phyloP scores from a whole-genome alignment of 2,797 vertebrate species.

The Pangasius djambal region DNA sequence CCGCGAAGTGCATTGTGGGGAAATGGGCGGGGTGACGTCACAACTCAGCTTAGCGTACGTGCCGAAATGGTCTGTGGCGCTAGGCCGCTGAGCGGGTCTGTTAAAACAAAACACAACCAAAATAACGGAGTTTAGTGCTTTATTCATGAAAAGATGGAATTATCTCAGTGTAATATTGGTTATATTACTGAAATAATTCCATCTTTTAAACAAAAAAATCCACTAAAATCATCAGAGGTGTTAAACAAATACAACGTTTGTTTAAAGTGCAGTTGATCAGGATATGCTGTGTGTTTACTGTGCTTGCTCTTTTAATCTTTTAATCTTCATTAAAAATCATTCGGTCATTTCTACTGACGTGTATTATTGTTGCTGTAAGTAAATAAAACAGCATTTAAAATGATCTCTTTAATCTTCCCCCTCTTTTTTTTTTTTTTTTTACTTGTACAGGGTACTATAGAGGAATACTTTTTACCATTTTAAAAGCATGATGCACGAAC shows the following conservation, averaged over 20 bases:
- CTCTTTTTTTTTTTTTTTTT: not conserved
- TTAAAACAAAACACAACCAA: not conserved
- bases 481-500: not conserved
- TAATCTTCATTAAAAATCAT: not conserved
- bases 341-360: not conserved
- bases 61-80: not conserved
- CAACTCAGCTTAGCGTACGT: not conserved
- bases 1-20: conserved; percentile 55
- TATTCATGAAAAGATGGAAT: not conserved
- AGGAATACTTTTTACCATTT: not conserved
- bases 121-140: not conserved
- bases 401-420: not conserved
- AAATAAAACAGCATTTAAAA: not conserved
- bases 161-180: not conserved
- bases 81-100: too few species aligned
- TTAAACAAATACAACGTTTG: not conserved
- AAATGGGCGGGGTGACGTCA: conserved; percentile 46
- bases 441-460: not conserved
- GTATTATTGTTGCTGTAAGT: not conserved
- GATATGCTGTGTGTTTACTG: not conserved
- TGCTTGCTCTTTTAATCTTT: not conserved
- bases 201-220: too few species aligned
- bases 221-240: not conserved
- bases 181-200: not conserved
- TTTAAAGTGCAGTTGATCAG: not conserved